Evolutionary conservation across 2,888 invertebrate genomes (phyloP), one percentile per base, ranked within the genome.

Genomic region (Apamea sordens): DNA sequence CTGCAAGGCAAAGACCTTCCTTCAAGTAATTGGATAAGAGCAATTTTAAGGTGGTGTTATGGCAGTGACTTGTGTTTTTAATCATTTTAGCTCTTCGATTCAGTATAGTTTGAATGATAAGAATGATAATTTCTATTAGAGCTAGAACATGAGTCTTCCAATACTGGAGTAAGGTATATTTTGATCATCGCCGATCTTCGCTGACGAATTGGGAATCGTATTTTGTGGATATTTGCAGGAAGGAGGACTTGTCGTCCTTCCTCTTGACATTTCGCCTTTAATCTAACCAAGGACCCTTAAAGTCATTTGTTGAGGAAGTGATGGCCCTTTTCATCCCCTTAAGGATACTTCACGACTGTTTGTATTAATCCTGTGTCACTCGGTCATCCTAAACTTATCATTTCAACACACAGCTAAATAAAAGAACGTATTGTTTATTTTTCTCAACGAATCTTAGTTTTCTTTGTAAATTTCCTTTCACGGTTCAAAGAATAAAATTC

Each of bases 191-290:
- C 11, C 1, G 2, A 47, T 24, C 0, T 64, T 59, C 8, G 56
- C 41, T 32, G 13, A 13, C 21, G 21, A 41, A 36, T 36, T 68
- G 28, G 4, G 36, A 28, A n/a, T 32, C 10, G 21, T 36, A 56
- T 76, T 69, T 61, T 61, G 18, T 72, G 68, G 41, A 28, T 28
- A 50, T 77, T 50, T 56, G 11, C 44, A 32, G 11, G 2, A 15
- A 47, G 5, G 36, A 0, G 36, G 3, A 21, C 8, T 0, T 56
- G 13, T 18, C 11, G 18, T 18, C 44, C 10, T 15, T 36, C 68
- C 47, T 69, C 64, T 64, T 59, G 63, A 83, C 47, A 69, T 83
- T 83, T 80, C 47, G 15, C n/a, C 41, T 83, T 69, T 64, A 83
- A 69, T 47, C 4, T 21, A 59, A 50, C 36, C 15, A 11, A 77